Base-by-base conservation (phyloP, 2,113 vertebrate species). In the Corynorhinus townsendii region DNA sequence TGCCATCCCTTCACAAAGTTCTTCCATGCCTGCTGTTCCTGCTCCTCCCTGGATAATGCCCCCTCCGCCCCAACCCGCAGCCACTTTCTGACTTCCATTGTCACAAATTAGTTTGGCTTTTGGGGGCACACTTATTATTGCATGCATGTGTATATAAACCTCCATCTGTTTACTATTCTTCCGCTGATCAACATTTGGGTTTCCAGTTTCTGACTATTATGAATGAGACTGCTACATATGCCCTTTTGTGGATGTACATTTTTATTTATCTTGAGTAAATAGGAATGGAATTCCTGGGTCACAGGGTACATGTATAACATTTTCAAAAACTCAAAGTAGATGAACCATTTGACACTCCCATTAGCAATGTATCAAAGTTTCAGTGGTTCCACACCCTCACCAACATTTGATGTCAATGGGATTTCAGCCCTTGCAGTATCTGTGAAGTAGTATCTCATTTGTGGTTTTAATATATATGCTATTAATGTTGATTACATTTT, bases 191-290 rank as follows among this genome's bases (percentile, higher is more conserved):
- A 30, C 45, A 75, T 79, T 73, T 76, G 72, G 40, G 24, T 64
- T 76, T 91, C 52, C 22, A 87, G 22, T 92, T 88, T 94, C 88
- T 62, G 6, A 62, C n/a, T 89, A 11, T 62, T 77, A 22, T 86
- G 24, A 79, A 12, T 68, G 75, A 87, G 38, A 54, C 35, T 54
- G 3, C 10, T 88, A 2, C 40, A 4, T 72, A 24, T 83, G 2
- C 77, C 56, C 76, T 87, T 86, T 75, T 69, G 62, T 62, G 20
- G 22, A 35, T 17, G 20, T 73, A 20, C 38, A 1, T 90, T 77
- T 94, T 84, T 88, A 28, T 72, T 88, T 93, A 20, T 38, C 45
- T 86, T 52, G 69, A 15, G 40, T 90, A 75, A 92, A 62, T 89
- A 64, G 24, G 11, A 56, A 20, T 84, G 22, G 47, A 81, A 86